These are phyloP conservation scores for Volucella zonaria DNA, from an alignment of 2,888 invertebrate genomes.

Conservation along the genomic window DNA sequence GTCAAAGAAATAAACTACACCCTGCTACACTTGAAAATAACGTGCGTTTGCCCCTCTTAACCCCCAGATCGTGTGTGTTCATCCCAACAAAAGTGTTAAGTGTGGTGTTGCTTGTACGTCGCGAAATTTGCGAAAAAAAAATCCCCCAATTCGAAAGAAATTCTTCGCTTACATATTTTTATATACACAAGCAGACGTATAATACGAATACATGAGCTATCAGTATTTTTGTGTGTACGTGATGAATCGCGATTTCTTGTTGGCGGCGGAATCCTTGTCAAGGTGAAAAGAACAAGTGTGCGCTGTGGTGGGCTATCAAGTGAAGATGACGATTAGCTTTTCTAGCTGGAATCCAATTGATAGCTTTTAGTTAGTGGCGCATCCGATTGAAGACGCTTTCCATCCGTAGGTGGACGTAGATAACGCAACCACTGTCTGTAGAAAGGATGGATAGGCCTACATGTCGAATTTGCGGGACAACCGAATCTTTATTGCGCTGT, in stretches of 20 bases:
- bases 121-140: constrained; percentile 27
- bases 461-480: constrained; percentile 80
- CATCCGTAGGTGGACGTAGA: background rate
- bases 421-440: background rate
- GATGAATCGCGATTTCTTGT: constrained; percentile 35
- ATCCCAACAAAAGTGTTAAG: background rate
- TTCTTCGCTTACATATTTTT: constrained; percentile 11
- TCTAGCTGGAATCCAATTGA: constrained; percentile 7
- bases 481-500: constrained; percentile 86
- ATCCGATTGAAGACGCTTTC: background rate
- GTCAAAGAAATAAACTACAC: background rate
- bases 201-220: constrained; percentile 13
- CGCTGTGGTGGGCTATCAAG: background rate
- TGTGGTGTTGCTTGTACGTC: background rate
- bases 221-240: constrained; percentile 45
- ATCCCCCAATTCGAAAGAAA: constrained; percentile 19
- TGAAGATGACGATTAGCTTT: constrained; percentile 4
- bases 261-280: constrained; percentile 34
- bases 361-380: constrained; percentile 7
- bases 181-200: background rate
- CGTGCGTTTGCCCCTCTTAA: background rate
- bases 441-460: constrained; percentile 75
- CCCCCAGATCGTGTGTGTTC: constrained; percentile 1
- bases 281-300: constrained; percentile 43
- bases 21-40: background rate